Base-by-base conservation (phyloP, 1,140 invertebrate genomes). In the Tetranychus cinnabarinus region DNA sequence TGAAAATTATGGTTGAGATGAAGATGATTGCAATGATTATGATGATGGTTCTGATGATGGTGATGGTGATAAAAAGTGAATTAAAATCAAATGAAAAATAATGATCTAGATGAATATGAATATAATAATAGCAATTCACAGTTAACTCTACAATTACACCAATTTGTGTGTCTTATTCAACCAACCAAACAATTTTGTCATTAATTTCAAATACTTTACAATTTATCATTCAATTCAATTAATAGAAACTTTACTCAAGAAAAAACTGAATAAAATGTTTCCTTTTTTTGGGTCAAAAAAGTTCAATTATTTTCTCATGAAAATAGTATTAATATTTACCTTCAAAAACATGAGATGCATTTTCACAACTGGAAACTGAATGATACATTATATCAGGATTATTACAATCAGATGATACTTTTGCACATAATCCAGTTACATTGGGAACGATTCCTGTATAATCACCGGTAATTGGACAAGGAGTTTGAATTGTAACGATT, bases 321-420 rank as follows among this genome's bases (percentile, higher is more conserved):
- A 46, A 8, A 46, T 37, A 23, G 35, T 57, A 61, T 68, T 37
- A 23, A 34, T 57, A 61, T 68, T 68, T 71, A 81, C 80, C 79
- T 77, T 82, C 81, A 66, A 77, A 82, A 33, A 83, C 70, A 70
- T 81, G 78, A 37, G 75, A 66, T 66, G 60, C 73, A 72, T 67
- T 75, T 69, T 68, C 66, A 65, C 82, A 84, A 59, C 80, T 78
- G 36, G 74, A 78, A 13, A 83, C 81, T 66, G 79, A 80, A 67
- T 81, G 83, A 65, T 81, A 82, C 82, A 84, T 84, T 39, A 80
- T 74, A 68, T 83, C 81, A 15, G 78, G 77, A 42, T 79, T 78
- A 64, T 77, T 75, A 69, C 82, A 83, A 68, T 83, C 81, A 42
- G 81, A 83, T 63, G 78, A 79, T 39, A 84, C 72, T 70, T 81